Evolutionary conservation across 2,113 vertebrate species (phyloP).

Genomic region (Passerina amoena): DNA sequence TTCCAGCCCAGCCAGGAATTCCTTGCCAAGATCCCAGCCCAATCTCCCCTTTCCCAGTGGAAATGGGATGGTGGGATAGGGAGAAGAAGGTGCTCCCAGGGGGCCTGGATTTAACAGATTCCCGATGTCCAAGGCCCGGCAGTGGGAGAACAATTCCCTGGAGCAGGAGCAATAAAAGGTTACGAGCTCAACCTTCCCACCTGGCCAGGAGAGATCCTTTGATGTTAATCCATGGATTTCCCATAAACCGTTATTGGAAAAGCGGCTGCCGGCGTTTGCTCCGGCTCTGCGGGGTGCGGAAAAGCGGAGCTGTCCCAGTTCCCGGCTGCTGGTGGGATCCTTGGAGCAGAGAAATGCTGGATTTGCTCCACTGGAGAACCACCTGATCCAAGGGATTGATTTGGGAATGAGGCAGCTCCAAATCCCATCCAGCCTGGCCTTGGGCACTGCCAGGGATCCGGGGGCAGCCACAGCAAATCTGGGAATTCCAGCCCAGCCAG

Average conservation of each 20-base stretch:
- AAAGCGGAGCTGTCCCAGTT: background rate
- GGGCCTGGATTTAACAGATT: background rate
- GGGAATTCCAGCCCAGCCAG: background rate
- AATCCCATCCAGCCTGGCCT: background rate
- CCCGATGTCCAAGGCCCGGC: background rate
- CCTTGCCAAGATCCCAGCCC: background rate
- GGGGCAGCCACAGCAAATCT: background rate
- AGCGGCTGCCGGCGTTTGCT: background rate
- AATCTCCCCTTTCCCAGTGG: background rate
- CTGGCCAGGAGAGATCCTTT: background rate
- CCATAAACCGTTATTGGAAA: background rate
- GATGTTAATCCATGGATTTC: background rate
- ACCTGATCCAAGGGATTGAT: background rate
- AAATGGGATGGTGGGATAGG: background rate
- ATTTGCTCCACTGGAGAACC: background rate
- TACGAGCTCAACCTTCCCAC: background rate
- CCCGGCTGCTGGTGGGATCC: background rate
- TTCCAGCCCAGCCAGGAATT: background rate
- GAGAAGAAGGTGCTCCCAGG: background rate
- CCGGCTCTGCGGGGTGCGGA: fast-evolving
- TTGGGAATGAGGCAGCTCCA: background rate
- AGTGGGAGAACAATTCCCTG: background rate
- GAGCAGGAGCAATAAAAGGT: background rate
- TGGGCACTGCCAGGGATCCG: background rate
- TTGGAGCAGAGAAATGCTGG: background rate